Conservation (phyloP, 2,797 vertebrate species). For the Spondyliosoma cantharus region DNA sequence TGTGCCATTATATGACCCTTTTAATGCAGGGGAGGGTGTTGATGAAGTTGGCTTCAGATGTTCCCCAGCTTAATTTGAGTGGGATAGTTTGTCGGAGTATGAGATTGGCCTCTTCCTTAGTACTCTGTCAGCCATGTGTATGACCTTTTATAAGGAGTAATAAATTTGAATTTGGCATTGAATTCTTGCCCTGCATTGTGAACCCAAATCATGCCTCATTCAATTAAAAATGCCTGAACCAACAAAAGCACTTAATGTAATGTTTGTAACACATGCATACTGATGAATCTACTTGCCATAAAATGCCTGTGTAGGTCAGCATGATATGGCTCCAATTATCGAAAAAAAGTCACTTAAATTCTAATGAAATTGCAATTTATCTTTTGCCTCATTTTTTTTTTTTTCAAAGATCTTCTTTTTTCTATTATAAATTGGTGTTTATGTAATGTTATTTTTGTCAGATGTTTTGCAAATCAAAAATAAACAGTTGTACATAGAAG, state of each 20-base stretch:
- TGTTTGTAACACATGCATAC: conserved; percentile 76
- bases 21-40: conserved; percentile 52
- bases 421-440: conserved; percentile 83
- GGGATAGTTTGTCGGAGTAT: conserved; percentile 32
- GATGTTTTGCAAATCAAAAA: conserved; percentile 86
- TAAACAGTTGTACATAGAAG: conserved; percentile 84
- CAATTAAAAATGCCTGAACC: conserved; percentile 73
- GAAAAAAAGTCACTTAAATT: conserved; percentile 76
- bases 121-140: conserved; percentile 43
- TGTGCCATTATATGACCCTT: conserved; percentile 72
- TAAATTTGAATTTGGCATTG: conserved; percentile 65
- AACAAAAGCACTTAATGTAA: conserved; percentile 81
- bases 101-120: conserved; percentile 57
- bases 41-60: conserved; percentile 61
- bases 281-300: conserved; percentile 75
- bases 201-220: conserved; percentile 70
- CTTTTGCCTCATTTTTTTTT: conserved; percentile 66
- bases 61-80: conserved; percentile 54
- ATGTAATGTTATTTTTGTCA: conserved; percentile 84
- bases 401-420: conserved; percentile 77
- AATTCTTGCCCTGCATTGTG: conserved; percentile 67
- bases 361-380: conserved; percentile 81
- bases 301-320: conserved; percentile 75
- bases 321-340: conserved; percentile 74
- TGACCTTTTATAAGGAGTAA: conserved; percentile 38